Percentiles rank a stretch among this genome's conserved stretches.
phyloP scores from a whole-genome alignment of 2,888 invertebrate genomes.

The Rhopalosiphum nymphaeae region DNA sequence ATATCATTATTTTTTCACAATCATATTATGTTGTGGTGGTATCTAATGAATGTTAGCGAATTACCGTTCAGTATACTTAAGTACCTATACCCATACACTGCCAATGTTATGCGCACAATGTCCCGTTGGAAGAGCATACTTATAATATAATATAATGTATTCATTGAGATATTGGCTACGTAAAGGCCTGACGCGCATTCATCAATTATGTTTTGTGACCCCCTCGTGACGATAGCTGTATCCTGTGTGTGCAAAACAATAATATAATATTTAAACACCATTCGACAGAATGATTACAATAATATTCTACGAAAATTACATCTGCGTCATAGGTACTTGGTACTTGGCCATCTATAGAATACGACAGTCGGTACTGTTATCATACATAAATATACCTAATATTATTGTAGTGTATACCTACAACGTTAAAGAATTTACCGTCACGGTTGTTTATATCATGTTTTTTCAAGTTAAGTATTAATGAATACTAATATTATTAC shows the following conservation, averaged over 20 bases:
- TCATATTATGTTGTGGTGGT: background rate
- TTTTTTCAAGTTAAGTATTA: background rate
- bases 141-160: background rate
- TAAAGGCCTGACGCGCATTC: background rate
- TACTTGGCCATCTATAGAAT: background rate
- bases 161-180: background rate
- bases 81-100: background rate
- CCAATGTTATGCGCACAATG: background rate
- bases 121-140: constrained; percentile 19
- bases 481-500: background rate
- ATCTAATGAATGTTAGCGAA: background rate
- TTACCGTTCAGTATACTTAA: background rate
- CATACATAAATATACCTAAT: background rate
- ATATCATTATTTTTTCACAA: background rate
- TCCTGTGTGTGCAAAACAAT: constrained; percentile 6
- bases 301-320: background rate
- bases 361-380: background rate
- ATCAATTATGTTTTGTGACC: background rate
- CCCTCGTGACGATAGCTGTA: constrained; percentile 10
- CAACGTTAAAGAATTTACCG: background rate
- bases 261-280: background rate
- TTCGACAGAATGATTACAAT: background rate
- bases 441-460: background rate
- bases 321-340: background rate
- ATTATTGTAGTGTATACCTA: background rate